Base-by-base conservation (phyloP, 2,888 invertebrate genomes). In the Nemotelus pantherinus region DNA sequence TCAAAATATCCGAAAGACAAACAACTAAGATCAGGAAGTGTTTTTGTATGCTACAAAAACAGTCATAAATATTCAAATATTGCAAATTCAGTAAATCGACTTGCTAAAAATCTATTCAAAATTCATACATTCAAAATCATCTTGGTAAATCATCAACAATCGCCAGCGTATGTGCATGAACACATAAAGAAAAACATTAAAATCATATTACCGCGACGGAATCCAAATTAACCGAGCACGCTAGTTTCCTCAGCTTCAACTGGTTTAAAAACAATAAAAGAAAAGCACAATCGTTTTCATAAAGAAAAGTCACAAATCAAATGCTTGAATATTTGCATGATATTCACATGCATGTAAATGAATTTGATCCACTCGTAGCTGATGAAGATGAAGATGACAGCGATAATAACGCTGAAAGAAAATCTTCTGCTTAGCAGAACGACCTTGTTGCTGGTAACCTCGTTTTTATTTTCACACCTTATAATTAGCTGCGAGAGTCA, bases 381-480 rank as follows among this genome's bases (percentile, higher is more conserved):
- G n/a, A 39, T 64, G 7, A 39, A 44, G 41, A 67, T 39, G 50
- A n/a, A 67, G 10, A 57, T 25, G 25, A 3, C 41, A 60, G 41
- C 60, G 47, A 41, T 9, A 7, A 25, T 60, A 60, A 48, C 25
- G 63, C 3, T 63, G 63, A 74, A 67, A 72, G 63, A 50, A 74
- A 63, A 60, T 74, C 74, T 58, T 48, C 10, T 48, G 67, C 64
- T 63, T 45, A 48, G 10, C 57, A 25, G 41, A 44, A 60, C 60
- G 74, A 74, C 74, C 74, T 74, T 74, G 74, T 74, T 74, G 74
- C 48, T 63, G 74, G 60, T 74, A 63, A 74, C 74, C 74, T 74
- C 74, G 74, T 74, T 74, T 74, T 74, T 74, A 60, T 60, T 74
- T 74, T 74, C 74, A 74, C 74, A 74, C 74, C 74, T 74, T 6